Percentiles rank a stretch among this genome's conserved stretches.
phyloP scores from a whole-genome alignment of 2,888 invertebrate species.

The Anagyrus pseudococci region DNA sequence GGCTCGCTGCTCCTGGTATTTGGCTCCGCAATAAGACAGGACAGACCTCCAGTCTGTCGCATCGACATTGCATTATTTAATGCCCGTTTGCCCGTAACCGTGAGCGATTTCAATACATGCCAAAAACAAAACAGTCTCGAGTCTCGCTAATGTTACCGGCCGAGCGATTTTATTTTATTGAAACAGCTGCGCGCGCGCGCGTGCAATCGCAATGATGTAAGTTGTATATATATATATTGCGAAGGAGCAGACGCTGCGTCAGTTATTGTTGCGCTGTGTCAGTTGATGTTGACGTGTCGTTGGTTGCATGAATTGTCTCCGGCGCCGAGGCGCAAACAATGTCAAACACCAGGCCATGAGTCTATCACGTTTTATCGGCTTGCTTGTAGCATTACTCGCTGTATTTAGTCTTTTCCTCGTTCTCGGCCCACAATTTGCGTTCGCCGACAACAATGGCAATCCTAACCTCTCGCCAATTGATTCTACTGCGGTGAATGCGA shows the following conservation, averaged over 20 bases:
- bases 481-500: not conserved
- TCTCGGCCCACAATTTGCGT: constrained; percentile 1
- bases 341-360: constrained; percentile 32
- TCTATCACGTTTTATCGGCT: constrained; percentile 10
- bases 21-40: too few species aligned
- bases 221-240: too few species aligned
- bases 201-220: not conserved
- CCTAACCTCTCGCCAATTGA: constrained; percentile 22
- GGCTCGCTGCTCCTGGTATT: too few species aligned
- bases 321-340: constrained; percentile 11
- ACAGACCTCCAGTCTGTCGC: too few species aligned
- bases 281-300: constrained; percentile 21
- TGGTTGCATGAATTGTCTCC: constrained; percentile 7
- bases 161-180: too few species aligned
- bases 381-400: constrained; percentile 1
- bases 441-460: constrained; percentile 25
- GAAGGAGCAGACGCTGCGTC: not conserved
- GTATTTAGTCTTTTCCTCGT: constrained; percentile 12
- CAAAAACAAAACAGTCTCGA: too few species aligned
- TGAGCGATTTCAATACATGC: too few species aligned
- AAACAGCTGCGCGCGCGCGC: not conserved
- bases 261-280: too few species aligned
- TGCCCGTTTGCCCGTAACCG: too few species aligned
- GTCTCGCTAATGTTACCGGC: too few species aligned
- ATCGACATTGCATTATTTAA: too few species aligned